Evolutionary conservation across 1,140 invertebrate species (phyloP).

Genomic region (Drosophila neocordata): DNA sequence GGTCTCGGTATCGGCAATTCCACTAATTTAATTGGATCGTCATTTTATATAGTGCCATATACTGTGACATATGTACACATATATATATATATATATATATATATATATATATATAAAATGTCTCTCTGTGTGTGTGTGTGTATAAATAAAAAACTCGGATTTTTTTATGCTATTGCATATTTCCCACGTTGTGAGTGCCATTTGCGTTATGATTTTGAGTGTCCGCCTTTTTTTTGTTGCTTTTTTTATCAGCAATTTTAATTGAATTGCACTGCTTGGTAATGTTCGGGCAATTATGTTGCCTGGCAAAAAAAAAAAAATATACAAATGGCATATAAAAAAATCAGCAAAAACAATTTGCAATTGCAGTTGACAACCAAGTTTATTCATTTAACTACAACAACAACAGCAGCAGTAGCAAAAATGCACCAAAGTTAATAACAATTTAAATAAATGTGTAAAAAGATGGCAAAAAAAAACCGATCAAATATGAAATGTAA

Average conservation of each 20-base stretch:
- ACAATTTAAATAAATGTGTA: conserved; percentile 18
- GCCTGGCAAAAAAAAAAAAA: conserved; percentile 17
- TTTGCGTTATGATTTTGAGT: conserved; percentile 44
- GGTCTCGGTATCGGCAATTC: conserved; percentile 15
- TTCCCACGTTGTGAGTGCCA: conserved; percentile 34
- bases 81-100: conserved; percentile 34
- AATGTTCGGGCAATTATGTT: conserved; percentile 59
- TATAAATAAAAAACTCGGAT: neutral
- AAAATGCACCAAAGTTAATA: conserved; percentile 14
- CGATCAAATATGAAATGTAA: conserved; percentile 35
- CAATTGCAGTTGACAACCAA: conserved; percentile 49
- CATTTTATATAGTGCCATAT: conserved; percentile 43
- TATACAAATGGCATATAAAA: conserved; percentile 24
- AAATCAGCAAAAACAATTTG: conserved; percentile 29
- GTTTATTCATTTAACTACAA: conserved; percentile 43
- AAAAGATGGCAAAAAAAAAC: conserved; percentile 17
- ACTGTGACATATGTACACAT: conserved; percentile 35
- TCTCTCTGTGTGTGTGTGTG: neutral
- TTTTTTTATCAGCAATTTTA: conserved; percentile 45
- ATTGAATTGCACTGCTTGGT: conserved; percentile 53
- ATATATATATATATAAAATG: neutral
- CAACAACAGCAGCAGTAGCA: conserved; percentile 20
- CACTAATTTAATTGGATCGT: conserved; percentile 60
- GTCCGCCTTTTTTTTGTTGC: neutral
- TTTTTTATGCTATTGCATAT: conserved; percentile 5